Conservation (phyloP, 2,113 vertebrate genomes). For the Oriolus oriolus region DNA sequence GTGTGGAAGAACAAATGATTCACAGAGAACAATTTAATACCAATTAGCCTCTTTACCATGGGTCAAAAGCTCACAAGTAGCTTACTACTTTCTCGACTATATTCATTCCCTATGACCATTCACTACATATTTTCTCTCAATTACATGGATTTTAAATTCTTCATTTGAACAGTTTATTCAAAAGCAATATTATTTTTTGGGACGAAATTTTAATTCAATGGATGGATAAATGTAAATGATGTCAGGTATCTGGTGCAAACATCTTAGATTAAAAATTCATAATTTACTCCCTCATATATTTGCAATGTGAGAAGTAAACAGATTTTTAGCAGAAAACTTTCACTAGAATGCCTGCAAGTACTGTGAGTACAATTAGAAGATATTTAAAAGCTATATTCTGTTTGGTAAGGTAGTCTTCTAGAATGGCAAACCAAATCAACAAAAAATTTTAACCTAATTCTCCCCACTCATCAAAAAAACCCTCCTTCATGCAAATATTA, state of each 20-base stretch:
- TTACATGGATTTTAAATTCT: background rate
- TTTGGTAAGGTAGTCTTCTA: background rate
- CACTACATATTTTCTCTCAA: background rate
- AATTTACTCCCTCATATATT: background rate
- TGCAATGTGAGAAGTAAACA: background rate
- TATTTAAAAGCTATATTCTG: background rate
- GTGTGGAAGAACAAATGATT: background rate
- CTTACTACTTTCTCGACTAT: background rate
- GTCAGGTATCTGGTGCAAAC: background rate
- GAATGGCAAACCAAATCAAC: background rate
- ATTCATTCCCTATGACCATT: background rate
- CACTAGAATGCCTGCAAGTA: background rate
- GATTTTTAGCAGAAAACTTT: background rate
- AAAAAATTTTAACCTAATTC: background rate
- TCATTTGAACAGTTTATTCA: background rate
- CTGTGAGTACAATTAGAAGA: background rate
- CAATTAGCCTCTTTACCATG: background rate
- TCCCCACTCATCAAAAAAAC: background rate
- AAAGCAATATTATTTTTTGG: background rate
- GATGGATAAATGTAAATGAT: background rate
- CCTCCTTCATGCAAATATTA: background rate
- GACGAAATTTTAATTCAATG: background rate
- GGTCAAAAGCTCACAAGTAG: background rate
- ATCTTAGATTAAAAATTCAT: conserved; percentile 1
- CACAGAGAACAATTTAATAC: background rate